Conservation (phyloP, 1,140 invertebrate genomes). For the Antheraea mylitta region DNA sequence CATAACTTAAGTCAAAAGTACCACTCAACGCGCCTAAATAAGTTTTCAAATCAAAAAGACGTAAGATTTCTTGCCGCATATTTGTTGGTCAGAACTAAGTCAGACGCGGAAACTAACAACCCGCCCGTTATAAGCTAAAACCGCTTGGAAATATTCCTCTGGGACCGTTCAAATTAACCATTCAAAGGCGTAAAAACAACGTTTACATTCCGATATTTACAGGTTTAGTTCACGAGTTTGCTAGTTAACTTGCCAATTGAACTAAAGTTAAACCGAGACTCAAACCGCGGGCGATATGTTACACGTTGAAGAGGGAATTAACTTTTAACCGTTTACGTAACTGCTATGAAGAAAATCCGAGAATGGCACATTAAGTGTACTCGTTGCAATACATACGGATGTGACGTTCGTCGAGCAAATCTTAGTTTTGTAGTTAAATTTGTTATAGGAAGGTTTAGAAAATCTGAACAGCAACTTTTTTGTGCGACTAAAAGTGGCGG, state of each 20-base stretch:
- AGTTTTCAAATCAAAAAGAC: too few relatives aligned
- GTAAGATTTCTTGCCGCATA: too few relatives aligned
- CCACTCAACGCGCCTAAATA: too few relatives aligned
- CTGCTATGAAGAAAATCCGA: not conserved
- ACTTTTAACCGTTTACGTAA: not conserved
- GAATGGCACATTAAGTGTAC: not conserved
- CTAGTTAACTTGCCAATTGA: not conserved
- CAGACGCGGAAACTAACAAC: too few relatives aligned
- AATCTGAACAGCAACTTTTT: too few relatives aligned
- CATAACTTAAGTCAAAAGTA: too few relatives aligned
- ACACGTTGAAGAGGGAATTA: not conserved
- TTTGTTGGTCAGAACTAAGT: too few relatives aligned
- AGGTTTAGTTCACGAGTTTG: not conserved
- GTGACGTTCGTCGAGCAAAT: not conserved
- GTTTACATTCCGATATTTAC: not conserved
- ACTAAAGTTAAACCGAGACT: not conserved
- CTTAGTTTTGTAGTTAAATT: too few relatives aligned
- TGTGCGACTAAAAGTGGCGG: too few relatives aligned
- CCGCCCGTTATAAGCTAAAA: too few relatives aligned
- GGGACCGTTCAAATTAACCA: not conserved
- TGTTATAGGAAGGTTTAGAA: too few relatives aligned
- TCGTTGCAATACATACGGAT: not conserved
- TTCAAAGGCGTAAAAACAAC: not conserved
- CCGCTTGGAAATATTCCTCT: not conserved
- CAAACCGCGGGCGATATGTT: not conserved